Percentiles rank a stretch among this genome's conserved stretches.
Conservation (phyloP, 2,888 invertebrate genomes). For the Xestia ashworthii region DNA sequence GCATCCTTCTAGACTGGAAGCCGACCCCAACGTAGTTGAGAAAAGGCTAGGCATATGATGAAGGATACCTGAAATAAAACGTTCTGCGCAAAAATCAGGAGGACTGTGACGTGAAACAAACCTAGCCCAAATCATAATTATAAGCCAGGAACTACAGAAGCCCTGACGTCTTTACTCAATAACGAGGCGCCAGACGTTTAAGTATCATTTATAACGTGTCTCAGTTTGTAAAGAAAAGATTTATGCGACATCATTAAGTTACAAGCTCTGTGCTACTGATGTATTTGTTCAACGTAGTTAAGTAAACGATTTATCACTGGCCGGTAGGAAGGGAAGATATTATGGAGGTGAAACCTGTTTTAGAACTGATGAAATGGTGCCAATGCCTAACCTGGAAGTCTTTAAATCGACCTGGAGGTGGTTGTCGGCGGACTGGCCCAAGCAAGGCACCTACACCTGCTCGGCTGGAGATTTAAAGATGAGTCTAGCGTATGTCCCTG, state of each 20-base stretch:
- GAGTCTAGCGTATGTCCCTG: not conserved
- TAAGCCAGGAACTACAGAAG: not conserved
- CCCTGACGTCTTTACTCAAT: slow-evolving; percentile 4
- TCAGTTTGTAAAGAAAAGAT: slow-evolving; percentile 48
- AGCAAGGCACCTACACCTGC: too few relatives aligned
- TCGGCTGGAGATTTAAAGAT: not conserved
- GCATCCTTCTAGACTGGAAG: too few relatives aligned
- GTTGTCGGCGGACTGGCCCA: not conserved
- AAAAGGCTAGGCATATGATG: too few relatives aligned
- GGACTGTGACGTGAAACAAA: not conserved
- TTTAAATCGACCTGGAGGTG: not conserved
- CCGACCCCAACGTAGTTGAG: too few relatives aligned
- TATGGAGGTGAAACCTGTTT: not conserved
- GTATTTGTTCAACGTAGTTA: slow-evolving; percentile 36
- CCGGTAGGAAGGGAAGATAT: not conserved
- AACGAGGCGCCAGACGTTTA: slow-evolving; percentile 21
- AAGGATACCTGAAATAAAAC: too few relatives aligned
- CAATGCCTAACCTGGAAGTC: not conserved
- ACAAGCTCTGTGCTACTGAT: slow-evolving; percentile 19
- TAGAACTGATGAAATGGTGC: not conserved
- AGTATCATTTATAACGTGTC: slow-evolving; percentile 41
- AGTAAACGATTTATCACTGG: slow-evolving; percentile 26
- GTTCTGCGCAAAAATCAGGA: not conserved
- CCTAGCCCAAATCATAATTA: not conserved
- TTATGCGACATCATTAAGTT: slow-evolving; percentile 31